Base-by-base conservation (phyloP, 2,888 invertebrate species). In the Acanthosoma haemorrhoidale region DNA sequence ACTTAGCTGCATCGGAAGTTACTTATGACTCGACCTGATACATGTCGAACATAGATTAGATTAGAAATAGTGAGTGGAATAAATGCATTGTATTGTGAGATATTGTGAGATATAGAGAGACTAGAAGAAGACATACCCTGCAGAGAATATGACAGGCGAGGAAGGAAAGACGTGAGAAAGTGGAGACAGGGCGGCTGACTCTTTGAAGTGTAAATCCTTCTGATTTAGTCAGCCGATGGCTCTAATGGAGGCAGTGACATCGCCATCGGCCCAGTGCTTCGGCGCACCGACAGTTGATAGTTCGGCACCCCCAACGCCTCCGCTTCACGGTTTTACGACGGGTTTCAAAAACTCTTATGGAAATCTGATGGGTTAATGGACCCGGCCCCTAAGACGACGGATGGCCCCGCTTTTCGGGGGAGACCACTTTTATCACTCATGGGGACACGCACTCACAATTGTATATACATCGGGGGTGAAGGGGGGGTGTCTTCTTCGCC, bases 351-450 rank as follows among this genome's bases (percentile, higher is more conserved):
- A 51, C 51, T 21, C 51, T 51, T 51, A 51, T 51, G 51, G 51
- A 51, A 51, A 51, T 51, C 51, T 51, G 25, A 51, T 51, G 51
- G 51, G 51, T 51, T 51, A 51, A 51, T 51, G 51, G 51, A 51
- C 25, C 25, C 51, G 25, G 51, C 21, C 1, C n/a, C 29, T 21
- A 51, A 25, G 29, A 21, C 25, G 51, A 29, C 29, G 51, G 51
- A n/a, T n/a, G n/a, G 51, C n/a, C 29, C 25, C 29, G 51, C 51
- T 51, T 51, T 41, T 51, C 25, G 51, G 25, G 25, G n/a, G n/a
- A 51, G 25, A 5, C n/a, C 51, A 25, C 51, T 51, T 51, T 51
- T 51, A 51, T 51, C 51, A 25, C 51, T 25, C 13, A 3, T 13
- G 2, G 25, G 25, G 51, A 51, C 51, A 51, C 51, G 51, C 51